These are phyloP conservation scores for Leptopilina myrica DNA, from an alignment of 2,888 invertebrate genomes.

Conservation along the genomic window DNA sequence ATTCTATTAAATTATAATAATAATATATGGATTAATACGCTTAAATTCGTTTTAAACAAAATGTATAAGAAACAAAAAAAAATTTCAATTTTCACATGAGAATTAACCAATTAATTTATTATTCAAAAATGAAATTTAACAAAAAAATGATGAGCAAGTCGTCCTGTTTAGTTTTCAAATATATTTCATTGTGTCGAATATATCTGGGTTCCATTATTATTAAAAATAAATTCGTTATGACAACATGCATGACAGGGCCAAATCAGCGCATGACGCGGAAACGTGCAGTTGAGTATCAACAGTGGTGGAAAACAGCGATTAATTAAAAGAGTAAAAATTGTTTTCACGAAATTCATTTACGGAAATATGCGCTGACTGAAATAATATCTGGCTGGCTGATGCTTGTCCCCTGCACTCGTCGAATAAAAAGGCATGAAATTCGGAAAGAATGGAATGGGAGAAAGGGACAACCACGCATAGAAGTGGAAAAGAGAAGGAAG, in stretches of 20 bases:
- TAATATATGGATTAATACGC: not conserved
- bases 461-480: constrained; percentile 20
- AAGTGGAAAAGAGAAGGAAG: constrained; percentile 32
- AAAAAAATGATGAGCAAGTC: not conserved
- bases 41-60: too few species aligned
- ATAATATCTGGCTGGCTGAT: constrained; percentile 74
- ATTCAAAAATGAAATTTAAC: too few species aligned
- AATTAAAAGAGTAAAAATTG: constrained; percentile 76
- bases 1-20: too few species aligned
- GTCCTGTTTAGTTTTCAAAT: not conserved
- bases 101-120: not conserved
- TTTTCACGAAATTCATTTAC: constrained; percentile 76
- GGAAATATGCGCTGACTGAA: constrained; percentile 76
- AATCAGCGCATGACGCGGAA: constrained; percentile 45
- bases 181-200: not conserved
- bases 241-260: constrained; percentile 32
- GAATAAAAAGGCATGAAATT: constrained; percentile 55
- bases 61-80: too few species aligned
- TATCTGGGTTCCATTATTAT: constrained; percentile 4
- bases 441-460: constrained; percentile 24
- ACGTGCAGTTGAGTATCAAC: constrained; percentile 52
- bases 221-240: constrained; percentile 36
- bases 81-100: too few species aligned
- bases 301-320: constrained; percentile 68
- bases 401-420: constrained; percentile 64